A percentile compares a stretch with the other conserved stretches of the same genome.
These are phyloP conservation scores for Ariolimax columbianus DNA, from an alignment of 2,888 invertebrate species.

Conservation along the genomic window DNA sequence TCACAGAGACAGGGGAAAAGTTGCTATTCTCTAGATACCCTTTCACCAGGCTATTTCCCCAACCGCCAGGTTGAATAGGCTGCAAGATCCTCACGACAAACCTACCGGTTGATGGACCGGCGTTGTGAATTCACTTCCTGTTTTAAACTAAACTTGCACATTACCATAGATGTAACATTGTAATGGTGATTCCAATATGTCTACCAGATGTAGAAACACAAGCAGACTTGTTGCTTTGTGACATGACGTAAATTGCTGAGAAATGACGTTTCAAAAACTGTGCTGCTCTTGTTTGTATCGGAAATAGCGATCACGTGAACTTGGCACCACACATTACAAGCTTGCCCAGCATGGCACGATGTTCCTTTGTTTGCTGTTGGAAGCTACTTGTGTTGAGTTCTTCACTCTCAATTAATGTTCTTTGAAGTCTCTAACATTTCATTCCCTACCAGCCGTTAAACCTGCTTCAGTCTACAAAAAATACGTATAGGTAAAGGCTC, in stretches of 20 bases:
- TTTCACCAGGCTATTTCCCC: slow-evolving; percentile 44
- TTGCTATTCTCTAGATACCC: slow-evolving; percentile 35
- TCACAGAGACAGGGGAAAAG: slow-evolving; percentile 41
- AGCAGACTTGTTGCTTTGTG: slow-evolving; percentile 44
- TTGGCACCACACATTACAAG: too few relatives aligned
- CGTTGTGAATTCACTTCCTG: neutral
- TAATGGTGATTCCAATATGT: slow-evolving; percentile 43
- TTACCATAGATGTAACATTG: slow-evolving; percentile 26
- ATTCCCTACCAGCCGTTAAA: too few relatives aligned
- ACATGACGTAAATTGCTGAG: slow-evolving; percentile 65
- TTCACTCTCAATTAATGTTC: too few relatives aligned
- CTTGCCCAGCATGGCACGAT: too few relatives aligned
- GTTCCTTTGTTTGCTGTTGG: too few relatives aligned
- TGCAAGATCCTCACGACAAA: slow-evolving; percentile 12
- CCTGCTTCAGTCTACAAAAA: too few relatives aligned
- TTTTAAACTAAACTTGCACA: neutral
- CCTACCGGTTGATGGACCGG: slow-evolving; percentile 42
- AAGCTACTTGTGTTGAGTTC: too few relatives aligned
- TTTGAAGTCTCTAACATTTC: too few relatives aligned
- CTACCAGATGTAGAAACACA: slow-evolving; percentile 21
- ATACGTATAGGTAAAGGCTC: too few relatives aligned
- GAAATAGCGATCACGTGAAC: neutral
- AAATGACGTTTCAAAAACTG: slow-evolving; percentile 83
- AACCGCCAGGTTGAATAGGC: slow-evolving; percentile 48
- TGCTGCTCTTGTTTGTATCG: neutral